Evolutionary conservation across 2,797 vertebrate genomes (phyloP), one percentile per base, ranked within the genome.

Genomic region (Megalops cyprinoides): DNA sequence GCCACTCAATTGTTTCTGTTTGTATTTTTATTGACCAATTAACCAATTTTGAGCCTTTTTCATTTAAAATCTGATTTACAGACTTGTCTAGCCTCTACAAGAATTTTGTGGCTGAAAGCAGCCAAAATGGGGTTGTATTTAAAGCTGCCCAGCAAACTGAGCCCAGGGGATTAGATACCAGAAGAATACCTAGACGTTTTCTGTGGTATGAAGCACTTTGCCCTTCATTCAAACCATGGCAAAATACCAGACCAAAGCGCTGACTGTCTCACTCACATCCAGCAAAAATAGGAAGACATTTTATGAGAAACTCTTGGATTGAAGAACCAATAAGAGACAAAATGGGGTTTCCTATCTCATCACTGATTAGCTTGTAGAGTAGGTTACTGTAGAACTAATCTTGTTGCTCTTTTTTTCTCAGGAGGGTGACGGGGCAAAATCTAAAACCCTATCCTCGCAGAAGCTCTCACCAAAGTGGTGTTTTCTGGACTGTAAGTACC

Each of bases 381-480:
- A 39, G 4, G 31, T 6, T 46, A 53, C 48, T 34, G 65, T 55
- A 25, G 46, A 71, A 53, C 48, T 69, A 53, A 67, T 78, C 10
- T 14, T n/a, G 79, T 49, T 80, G n/a, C 9, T 49, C 53, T 82
- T 69, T 84, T 51, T 71, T 75, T 77, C 48, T 1, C 90, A 98
- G 97, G 96, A 96, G 79, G 89, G 91, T 0, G 93, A 95, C 6
- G 87, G 92, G 85, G 87, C 91, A 87, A 95, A 91, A 90, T 90
- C 90, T 0, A 95, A 94, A 83, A 91, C 90, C 12, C 84, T 89
- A 0, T 92, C 91, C 0, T 93, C 94, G n/a, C 97, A 97, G 86
- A 96, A 96, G 82, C 91, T 98, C 58, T 99, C 98, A 1, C 93
- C 94, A 39, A 98, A 96, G 90, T 99, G 98, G 98, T 99, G 98